Evolutionary conservation across 2,888 invertebrate genomes (phyloP), one percentile per base, ranked within the genome.

Genomic region (Chloroclysta siterata): DNA sequence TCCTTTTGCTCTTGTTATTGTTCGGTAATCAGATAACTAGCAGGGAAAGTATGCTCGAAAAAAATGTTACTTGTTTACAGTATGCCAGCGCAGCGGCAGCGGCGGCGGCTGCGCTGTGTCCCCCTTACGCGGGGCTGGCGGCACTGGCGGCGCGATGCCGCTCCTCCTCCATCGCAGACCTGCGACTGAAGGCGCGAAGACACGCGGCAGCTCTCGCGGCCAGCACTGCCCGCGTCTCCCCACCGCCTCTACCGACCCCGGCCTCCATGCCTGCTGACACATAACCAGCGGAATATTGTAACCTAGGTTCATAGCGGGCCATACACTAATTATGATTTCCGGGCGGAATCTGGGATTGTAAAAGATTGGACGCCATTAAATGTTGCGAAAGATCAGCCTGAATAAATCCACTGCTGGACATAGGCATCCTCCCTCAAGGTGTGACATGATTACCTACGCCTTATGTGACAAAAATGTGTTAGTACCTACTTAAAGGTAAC

Each of bases 111-210:
- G 95, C 95, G 8, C 94, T 78, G 88, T 95, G 78, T 92, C 96
- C 76, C 84, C 95, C 84, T 75, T 84, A 95, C 76, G 94, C 97
- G 48, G 97, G 97, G 67, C 94, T 98, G 71, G 97, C 97, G 8
- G 96, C 97, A 2, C 94, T 97, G 50, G 96, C 96, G 8, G 96
- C 96, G 14, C 96, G 96, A 66, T 96, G 96, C 78, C 97, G 97
- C 86, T 97, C 97, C 78, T 98, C 98, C 17, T 98, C 98, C 84
- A 98, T 99, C 83, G 98, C 98, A 0, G 99, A 99, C 90, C 94
- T 99, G 60, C 94, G 99, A 75, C 94, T 98, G 71, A 99, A 99
- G 89, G 98, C 99, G 17, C 96, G 97, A 83, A 96, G 98, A 76
- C 98, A 98, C 88, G 97, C 98, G 36, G 98, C 98, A 75, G 97